These are phyloP conservation scores for Rhagium mordax DNA, from an alignment of 2,888 invertebrate species.

Conservation along the genomic window DNA sequence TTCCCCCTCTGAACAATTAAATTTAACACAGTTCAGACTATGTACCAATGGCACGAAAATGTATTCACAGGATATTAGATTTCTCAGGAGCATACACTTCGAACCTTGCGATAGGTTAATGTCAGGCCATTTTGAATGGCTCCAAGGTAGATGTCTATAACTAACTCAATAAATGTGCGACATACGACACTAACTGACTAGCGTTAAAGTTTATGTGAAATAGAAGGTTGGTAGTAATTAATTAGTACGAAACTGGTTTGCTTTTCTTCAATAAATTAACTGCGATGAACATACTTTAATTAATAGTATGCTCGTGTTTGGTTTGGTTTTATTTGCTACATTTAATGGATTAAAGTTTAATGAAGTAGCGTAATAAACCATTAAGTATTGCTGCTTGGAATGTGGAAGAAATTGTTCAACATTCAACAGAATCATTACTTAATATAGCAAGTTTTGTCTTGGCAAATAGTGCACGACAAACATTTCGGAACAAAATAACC, in stretches of 20 bases:
- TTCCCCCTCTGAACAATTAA: background rate
- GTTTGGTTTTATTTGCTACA: conserved; percentile 1
- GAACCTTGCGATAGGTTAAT: background rate
- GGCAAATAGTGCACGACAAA: no score
- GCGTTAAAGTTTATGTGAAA: background rate
- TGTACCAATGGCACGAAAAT: background rate
- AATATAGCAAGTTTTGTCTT: no score
- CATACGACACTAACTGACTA: conserved; percentile 13
- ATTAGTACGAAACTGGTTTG: background rate
- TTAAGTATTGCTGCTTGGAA: background rate
- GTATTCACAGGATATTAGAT: conserved; percentile 14
- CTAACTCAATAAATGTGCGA: conserved; percentile 11
- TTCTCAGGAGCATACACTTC: background rate
- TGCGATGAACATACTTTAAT: conserved; percentile 3
- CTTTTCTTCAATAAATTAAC: conserved; percentile 11
- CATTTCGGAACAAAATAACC: no score
- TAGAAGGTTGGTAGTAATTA: conserved; percentile 12
- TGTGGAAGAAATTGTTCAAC: background rate
- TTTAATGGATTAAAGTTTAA: conserved; percentile 5
- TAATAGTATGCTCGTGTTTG: background rate
- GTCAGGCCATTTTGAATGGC: conserved; percentile 12
- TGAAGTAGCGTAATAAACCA: background rate
- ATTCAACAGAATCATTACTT: background rate
- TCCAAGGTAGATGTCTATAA: conserved; percentile 10
- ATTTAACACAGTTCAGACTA: background rate